phyloP scores from a whole-genome alignment of 2,888 invertebrate genomes.

The Diploptera punctata region DNA sequence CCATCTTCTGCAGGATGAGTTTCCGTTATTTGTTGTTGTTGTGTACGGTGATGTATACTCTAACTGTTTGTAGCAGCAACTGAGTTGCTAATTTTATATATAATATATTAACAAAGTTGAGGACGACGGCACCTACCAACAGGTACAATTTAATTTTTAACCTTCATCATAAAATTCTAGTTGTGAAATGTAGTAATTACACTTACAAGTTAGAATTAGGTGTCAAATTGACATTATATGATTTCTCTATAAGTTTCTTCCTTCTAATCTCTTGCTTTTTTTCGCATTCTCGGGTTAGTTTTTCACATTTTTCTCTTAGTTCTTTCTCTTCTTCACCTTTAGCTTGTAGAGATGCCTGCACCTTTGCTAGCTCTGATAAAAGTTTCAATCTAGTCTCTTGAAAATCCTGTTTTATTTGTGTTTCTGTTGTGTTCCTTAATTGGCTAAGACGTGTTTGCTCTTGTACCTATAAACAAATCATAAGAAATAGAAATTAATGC shows the following conservation, averaged over 20 bases:
- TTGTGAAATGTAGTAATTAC: no score
- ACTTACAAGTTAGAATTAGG: slow-evolving; percentile 35
- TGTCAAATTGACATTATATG: slow-evolving; percentile 41
- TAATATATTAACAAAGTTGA: no score
- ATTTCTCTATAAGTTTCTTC: slow-evolving; percentile 42
- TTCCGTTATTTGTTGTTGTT: no score
- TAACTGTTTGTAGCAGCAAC: no score
- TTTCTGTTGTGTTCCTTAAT: slow-evolving; percentile 42
- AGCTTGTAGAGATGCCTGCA: slow-evolving; percentile 48
- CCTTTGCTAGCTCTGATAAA: slow-evolving; percentile 48
- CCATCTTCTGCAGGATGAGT: no score
- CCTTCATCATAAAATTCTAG: no score
- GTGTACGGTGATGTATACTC: no score
- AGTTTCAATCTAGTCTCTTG: slow-evolving; percentile 48
- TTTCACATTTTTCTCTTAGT: slow-evolving; percentile 46
- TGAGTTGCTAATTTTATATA: no score
- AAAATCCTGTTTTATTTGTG: slow-evolving; percentile 47
- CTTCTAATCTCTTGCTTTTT: slow-evolving; percentile 45
- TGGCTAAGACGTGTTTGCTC: slow-evolving; percentile 47
- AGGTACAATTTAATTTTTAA: no score
- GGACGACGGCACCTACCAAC: no score
- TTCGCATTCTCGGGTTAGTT: slow-evolving; percentile 45
- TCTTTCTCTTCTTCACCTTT: slow-evolving; percentile 44
- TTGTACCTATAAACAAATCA: slow-evolving; percentile 44
- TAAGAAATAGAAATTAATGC: no score